Evolutionary conservation across 2,113 vertebrate species (phyloP), one percentile per base, ranked within the genome.

Genomic region (Megaceryle maxima): DNA sequence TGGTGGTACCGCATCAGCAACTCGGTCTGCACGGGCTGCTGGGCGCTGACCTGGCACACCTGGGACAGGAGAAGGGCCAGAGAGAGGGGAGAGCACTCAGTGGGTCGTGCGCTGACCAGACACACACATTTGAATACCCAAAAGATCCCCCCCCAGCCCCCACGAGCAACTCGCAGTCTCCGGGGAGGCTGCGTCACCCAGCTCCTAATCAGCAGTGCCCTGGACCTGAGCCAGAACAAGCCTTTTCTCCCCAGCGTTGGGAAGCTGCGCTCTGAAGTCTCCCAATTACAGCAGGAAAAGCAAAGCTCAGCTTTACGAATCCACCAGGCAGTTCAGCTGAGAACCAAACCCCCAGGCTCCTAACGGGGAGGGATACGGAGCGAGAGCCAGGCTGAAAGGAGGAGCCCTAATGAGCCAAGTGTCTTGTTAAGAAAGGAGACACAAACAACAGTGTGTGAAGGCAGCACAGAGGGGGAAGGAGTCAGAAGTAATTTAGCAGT

Each of bases 11-110:
- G 98, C 99, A 99, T 99, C 85, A 99, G 97, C 73, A 99, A 96
- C 94, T 99, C 99, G 0, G 99, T 99, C 98, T 99, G 99, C 85
- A 99, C 99, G 0, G 99, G 99, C 97, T 99, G 99, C 98, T 99
- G 99, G 43, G 99, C 99, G 0, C 99, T 99, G 94, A 99, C 99
- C 97, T 99, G 99, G 93, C 99, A 99, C 95, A 99, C 99, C 99
- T 99, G 97, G 16, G 56, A 90, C 13, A 39, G 95, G 25, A 83
- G 83, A 8, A 22, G 57, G n/a, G 50, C 10, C 73, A 29, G 59
- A 62, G 33, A 39, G 17, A 83, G 67, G 67, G 76, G 46, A 93
- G 41, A 77, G 67, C 13, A 9, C 8, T 25, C 53, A 80, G 31
- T 0, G 6, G 48, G 48, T 64, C n/a, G 4, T 0, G 8, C 37